These are phyloP conservation scores for Aphis craccivora DNA, from an alignment of 1,140 invertebrate genomes.

Conservation along the genomic window DNA sequence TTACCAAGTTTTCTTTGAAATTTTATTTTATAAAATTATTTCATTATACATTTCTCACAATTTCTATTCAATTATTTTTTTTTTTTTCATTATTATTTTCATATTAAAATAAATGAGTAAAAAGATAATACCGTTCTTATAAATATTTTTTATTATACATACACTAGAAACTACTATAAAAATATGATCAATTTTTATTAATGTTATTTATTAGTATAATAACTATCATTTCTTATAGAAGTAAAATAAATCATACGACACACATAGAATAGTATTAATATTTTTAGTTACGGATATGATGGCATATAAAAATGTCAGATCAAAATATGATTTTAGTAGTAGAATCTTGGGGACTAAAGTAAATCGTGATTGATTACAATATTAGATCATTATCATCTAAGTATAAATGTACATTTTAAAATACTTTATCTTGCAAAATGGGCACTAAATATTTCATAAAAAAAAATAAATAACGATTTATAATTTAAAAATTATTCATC, in stretches of 20 bases:
- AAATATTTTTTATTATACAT: background rate
- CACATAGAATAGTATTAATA: background rate
- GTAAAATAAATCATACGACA: background rate
- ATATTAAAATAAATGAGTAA: background rate
- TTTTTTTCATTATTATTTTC: background rate
- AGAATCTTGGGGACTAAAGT: background rate
- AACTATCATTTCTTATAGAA: background rate
- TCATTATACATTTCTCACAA: background rate
- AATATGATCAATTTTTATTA: background rate
- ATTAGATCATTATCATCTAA: background rate
- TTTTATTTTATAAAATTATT: background rate
- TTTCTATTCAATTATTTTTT: background rate
- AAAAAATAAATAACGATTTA: background rate
- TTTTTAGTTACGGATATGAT: background rate
- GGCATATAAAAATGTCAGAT: background rate
- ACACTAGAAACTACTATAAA: background rate
- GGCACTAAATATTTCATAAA: background rate
- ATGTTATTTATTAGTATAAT: background rate
- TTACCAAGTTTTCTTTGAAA: background rate
- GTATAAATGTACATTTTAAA: background rate
- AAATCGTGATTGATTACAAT: background rate
- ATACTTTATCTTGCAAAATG: background rate
- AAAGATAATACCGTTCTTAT: background rate
- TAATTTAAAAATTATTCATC: background rate
- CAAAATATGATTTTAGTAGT: background rate